Percentiles rank a stretch among this genome's conserved stretches.
Conservation (phyloP, 2,113 vertebrate genomes). For the Sterrhoptilus dennistouni region DNA sequence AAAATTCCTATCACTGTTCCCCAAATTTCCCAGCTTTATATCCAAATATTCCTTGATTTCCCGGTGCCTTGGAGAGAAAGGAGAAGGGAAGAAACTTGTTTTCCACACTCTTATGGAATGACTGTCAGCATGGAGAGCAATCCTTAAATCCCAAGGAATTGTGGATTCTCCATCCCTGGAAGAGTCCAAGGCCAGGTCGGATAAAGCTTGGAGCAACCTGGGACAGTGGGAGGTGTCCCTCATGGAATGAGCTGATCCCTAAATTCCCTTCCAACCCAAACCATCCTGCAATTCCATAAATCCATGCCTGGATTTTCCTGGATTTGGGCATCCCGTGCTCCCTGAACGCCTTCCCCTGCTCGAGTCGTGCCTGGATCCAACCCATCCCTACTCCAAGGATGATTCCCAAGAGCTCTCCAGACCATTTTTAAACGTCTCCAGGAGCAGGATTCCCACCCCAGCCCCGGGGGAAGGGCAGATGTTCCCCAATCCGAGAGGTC, state of each 20-base stretch:
- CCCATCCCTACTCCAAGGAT: neutral
- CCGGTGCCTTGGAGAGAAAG: no score
- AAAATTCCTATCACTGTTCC: neutral
- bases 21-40: neutral
- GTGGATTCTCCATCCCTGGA: neutral
- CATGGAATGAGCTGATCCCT: neutral
- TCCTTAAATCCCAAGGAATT: neutral
- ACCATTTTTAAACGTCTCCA: neutral
- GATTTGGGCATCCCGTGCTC: neutral
- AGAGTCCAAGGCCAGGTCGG: fast-evolving
- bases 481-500: neutral
- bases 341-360: neutral
- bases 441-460: conserved; percentile 27
- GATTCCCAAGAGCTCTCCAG: neutral
- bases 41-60: neutral
- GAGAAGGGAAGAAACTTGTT: neutral
- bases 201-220: neutral
- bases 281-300: fast-evolving
- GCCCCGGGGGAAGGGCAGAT: neutral
- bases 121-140: neutral
- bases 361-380: fast-evolving
- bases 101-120: neutral
- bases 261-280: no score
- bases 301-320: fast-evolving
- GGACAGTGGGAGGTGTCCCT: neutral